These are phyloP conservation scores for Limanda limanda DNA, from an alignment of 2,113 vertebrate genomes.

Conservation along the genomic window DNA sequence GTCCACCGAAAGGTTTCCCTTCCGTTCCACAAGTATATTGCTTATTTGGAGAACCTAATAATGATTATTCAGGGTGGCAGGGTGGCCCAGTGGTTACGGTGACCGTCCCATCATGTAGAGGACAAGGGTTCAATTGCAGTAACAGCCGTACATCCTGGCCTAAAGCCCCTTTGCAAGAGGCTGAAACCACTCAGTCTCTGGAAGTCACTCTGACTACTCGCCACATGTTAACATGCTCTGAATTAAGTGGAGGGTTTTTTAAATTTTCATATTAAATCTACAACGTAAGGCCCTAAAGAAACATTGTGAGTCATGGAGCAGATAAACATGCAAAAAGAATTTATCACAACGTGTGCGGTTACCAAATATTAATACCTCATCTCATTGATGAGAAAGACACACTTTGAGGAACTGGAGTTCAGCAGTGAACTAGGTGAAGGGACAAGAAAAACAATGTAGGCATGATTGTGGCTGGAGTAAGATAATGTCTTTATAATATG, in stretches of 20 bases:
- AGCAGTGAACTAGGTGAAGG: constrained; percentile 55
- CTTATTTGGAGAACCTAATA: constrained; percentile 77
- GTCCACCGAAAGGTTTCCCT: constrained; percentile 77
- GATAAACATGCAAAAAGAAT: constrained; percentile 65
- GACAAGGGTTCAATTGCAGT: constrained; percentile 70
- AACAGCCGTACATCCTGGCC: constrained; percentile 60
- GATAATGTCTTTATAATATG: constrained; percentile 59
- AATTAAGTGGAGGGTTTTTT: constrained; percentile 63
- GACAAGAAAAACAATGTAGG: constrained; percentile 34
- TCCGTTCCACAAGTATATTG: constrained; percentile 75
- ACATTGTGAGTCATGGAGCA: constrained; percentile 77
- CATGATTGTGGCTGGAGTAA: constrained; percentile 29
- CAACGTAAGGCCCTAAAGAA: constrained; percentile 63
- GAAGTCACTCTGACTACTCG: constrained; percentile 44
- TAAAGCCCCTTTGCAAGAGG: constrained; percentile 41
- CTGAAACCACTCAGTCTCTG: constrained; percentile 48
- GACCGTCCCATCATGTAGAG: constrained; percentile 64
- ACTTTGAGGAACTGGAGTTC: constrained; percentile 48
- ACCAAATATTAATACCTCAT: constrained; percentile 68
- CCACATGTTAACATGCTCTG: constrained; percentile 60
- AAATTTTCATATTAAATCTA: constrained; percentile 57
- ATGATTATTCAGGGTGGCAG: constrained; percentile 62
- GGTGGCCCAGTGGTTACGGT: constrained; percentile 57
- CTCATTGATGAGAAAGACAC: constrained; percentile 73
- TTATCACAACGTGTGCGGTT: constrained; percentile 48